A percentile compares a stretch with the other conserved stretches of the same genome.
These are phyloP conservation scores for Chromis chromis DNA, from an alignment of 2,797 vertebrate genomes.

Conservation along the genomic window DNA sequence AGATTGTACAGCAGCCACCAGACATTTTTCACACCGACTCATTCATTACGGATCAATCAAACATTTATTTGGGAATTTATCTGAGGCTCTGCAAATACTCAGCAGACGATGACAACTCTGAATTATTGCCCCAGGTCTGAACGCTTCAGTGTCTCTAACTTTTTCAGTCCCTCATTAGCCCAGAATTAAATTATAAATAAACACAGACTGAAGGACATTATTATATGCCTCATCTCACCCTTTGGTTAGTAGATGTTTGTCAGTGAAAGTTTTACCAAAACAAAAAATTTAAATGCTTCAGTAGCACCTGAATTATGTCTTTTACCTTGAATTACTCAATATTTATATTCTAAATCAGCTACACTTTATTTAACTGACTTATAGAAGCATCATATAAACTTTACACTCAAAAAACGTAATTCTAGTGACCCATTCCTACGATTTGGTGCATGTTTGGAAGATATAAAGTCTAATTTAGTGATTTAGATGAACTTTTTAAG, in stretches of 20 bases:
- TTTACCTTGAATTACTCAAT: background rate
- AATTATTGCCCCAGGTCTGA: background rate
- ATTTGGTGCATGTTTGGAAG: no score
- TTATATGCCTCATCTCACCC: background rate
- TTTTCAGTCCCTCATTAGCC: background rate
- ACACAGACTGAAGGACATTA: background rate
- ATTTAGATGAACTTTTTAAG: no score
- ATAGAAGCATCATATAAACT: background rate
- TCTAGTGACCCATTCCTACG: no score
- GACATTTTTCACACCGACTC: background rate
- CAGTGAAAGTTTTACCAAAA: background rate
- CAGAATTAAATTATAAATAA: background rate
- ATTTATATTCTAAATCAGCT: background rate
- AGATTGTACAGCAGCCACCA: background rate
- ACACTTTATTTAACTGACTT: background rate
- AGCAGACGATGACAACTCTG: constrained; percentile 3
- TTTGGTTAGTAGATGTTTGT: no score
- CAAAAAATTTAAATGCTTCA: background rate
- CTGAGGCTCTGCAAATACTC: background rate
- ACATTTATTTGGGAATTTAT: constrained; percentile 1
- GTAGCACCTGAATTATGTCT: background rate
- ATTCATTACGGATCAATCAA: constrained; percentile 7
- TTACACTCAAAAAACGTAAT: background rate
- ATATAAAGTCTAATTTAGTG: no score
- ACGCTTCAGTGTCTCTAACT: background rate